phyloP scores from a whole-genome alignment of 2,888 invertebrate genomes.

The Tipula lateralis region DNA sequence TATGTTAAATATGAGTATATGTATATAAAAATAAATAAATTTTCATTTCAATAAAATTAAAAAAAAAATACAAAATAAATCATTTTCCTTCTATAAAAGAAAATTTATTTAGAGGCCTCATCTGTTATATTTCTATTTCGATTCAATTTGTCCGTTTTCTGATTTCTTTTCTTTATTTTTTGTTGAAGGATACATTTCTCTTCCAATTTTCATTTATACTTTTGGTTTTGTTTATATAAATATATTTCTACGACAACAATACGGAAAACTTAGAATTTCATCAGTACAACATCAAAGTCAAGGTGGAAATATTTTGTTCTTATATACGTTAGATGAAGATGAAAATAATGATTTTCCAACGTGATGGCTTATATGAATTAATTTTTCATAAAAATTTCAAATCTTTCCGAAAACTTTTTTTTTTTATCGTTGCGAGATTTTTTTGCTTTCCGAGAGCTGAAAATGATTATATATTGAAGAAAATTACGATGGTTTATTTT shows the following conservation, averaged over 20 bases:
- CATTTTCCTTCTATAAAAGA: constrained; percentile 15
- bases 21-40: not conserved
- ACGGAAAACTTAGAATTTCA: not conserved
- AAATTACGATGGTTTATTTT: not conserved
- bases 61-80: not conserved
- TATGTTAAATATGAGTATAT: not conserved
- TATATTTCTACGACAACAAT: not conserved
- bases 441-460: not conserved
- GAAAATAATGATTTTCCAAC: constrained; percentile 11
- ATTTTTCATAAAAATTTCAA: not conserved
- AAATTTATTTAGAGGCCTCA: constrained; percentile 11
- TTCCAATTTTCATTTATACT: not conserved
- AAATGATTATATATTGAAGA: not conserved
- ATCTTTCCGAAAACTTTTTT: not conserved
- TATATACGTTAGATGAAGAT: not conserved
- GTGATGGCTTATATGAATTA: not conserved
- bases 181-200: not conserved
- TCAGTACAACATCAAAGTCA: not conserved
- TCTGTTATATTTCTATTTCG: constrained; percentile 1
- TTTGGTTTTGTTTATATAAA: not conserved
- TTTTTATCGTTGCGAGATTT: not conserved
- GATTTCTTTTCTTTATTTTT: not conserved
- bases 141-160: constrained; percentile 11
- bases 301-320: not conserved
- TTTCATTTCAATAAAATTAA: constrained; percentile 7